Conservation (phyloP, 1,140 invertebrate genomes). For the Ptiloglossa arizonensis region DNA sequence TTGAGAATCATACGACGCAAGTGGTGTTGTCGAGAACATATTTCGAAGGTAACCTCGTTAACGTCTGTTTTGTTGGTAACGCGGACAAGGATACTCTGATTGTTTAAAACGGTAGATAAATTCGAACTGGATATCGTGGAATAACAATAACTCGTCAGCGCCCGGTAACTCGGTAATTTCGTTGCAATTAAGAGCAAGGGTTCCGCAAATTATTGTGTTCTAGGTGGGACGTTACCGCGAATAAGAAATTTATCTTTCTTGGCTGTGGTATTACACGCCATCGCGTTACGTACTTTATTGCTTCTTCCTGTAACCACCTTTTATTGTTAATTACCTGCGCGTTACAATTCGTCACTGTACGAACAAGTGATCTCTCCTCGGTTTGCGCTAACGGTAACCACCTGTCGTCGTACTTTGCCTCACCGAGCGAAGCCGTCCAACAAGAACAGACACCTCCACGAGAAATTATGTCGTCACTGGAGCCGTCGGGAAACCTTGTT, state of each 20-base stretch:
- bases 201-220: neutral
- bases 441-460: neutral
- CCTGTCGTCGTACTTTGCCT: constrained; percentile 42
- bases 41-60: no score
- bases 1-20: no score
- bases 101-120: no score
- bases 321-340: constrained; percentile 11
- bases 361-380: constrained; percentile 31
- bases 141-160: no score
- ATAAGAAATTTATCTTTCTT: constrained; percentile 41
- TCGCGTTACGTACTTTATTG: constrained; percentile 19
- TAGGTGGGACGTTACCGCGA: neutral
- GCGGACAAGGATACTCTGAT: no score
- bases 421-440: constrained; percentile 8
- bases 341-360: constrained; percentile 47
- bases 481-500: constrained; percentile 23
- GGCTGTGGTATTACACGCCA: constrained; percentile 15
- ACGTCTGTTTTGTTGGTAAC: no score
- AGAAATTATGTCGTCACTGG: constrained; percentile 26
- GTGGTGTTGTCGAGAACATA: no score
- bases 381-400: constrained; percentile 48
- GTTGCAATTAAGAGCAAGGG: neutral
- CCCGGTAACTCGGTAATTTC: neutral
- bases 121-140: neutral
- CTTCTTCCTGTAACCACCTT: constrained; percentile 16